Percentiles rank a stretch among this genome's conserved stretches.
Conservation (phyloP, 2,113 vertebrate species). For the Indicator maculatus region DNA sequence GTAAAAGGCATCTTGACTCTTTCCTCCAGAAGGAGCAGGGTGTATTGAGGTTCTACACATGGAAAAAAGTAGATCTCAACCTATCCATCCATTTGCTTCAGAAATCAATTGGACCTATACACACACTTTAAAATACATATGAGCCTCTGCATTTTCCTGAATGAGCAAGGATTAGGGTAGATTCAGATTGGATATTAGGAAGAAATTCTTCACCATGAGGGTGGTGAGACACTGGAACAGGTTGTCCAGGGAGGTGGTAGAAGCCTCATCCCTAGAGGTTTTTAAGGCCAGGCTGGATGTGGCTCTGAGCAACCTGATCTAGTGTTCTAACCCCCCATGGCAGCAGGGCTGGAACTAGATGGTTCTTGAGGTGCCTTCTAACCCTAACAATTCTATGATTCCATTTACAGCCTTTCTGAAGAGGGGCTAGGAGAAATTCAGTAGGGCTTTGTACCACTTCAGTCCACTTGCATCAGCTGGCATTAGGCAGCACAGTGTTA, state of each 20-base stretch:
- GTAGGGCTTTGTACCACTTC: background rate
- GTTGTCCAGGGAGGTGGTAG: no score
- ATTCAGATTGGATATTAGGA: no score
- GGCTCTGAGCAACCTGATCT: no score
- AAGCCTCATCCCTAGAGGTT: no score
- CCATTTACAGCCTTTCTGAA: background rate
- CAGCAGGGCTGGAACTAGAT: no score
- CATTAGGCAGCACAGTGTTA: background rate
- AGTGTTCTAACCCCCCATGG: no score
- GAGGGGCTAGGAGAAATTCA: background rate
- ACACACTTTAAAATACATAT: background rate
- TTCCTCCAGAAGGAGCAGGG: background rate
- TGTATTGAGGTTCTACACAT: accelerated
- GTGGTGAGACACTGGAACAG: no score
- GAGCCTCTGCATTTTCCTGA: background rate
- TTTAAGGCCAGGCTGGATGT: no score
- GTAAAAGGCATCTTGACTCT: background rate
- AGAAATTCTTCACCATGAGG: no score
- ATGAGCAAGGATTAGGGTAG: background rate
- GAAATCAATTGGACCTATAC: background rate
- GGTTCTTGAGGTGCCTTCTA: no score
- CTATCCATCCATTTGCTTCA: accelerated
- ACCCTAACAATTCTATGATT: no score
- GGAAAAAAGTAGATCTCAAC: background rate
- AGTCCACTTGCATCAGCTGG: background rate